Conservation (phyloP, 2,113 vertebrate species). For the Machaerirhynchus nigripectus region DNA sequence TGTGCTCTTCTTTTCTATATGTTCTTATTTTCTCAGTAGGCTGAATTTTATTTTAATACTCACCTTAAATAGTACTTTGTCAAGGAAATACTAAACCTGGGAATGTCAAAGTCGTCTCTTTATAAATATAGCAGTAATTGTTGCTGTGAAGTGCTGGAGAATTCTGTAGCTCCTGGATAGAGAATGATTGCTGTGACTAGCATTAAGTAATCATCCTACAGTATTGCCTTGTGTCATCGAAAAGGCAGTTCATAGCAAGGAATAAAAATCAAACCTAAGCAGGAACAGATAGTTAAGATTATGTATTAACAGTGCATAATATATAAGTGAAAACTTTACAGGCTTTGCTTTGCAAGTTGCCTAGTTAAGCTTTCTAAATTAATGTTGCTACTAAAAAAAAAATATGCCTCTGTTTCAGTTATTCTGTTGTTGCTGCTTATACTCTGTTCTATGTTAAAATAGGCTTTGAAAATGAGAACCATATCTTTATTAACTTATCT, state of each 20-base stretch:
- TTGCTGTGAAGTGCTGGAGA: not conserved
- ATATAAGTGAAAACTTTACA: not conserved
- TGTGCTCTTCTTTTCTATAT: not conserved
- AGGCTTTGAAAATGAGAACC: not conserved
- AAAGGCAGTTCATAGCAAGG: not conserved
- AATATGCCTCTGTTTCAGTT: not conserved
- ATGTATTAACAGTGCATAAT: not conserved
- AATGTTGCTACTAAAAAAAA: not conserved
- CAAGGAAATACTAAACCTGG: not conserved
- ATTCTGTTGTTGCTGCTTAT: not conserved
- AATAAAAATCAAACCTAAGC: conserved; percentile 14
- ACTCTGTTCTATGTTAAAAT: not conserved
- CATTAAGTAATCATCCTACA: not conserved
- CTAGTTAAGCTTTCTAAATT: conserved; percentile 13
- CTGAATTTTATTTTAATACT: not conserved
- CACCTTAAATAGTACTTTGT: not conserved
- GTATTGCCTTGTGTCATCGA: not conserved
- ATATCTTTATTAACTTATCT: not conserved
- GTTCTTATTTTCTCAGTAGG: not conserved
- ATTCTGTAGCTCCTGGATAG: not conserved
- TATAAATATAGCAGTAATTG: conserved; percentile 17
- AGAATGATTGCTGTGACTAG: not conserved
- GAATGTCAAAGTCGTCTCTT: not conserved
- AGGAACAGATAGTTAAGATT: not conserved
- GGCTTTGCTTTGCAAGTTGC: not conserved